Base-by-base conservation (phyloP, 2,113 vertebrate species). In the Centropus unirufus region DNA sequence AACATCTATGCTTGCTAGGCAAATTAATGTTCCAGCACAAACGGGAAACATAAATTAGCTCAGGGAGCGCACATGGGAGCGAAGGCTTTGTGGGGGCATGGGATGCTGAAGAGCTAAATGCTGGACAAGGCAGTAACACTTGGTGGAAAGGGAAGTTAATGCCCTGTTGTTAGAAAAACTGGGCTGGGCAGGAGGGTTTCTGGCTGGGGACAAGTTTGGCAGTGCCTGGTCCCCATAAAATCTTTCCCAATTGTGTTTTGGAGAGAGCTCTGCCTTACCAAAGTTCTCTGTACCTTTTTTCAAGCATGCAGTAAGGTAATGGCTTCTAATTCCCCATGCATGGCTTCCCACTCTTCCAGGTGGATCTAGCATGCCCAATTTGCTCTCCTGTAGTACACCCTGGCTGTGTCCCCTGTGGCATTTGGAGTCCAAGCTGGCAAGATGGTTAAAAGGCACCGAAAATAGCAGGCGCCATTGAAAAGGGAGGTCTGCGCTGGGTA, bases 391-490 rank as follows among this genome's bases (percentile, higher is more conserved):
- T 46, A 51, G 29, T 64, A 47, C n/a, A 59, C 5, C 70, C 59
- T 16, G 66, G 32, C 93, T 4, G 4, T 36, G 58, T 70, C 36
- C 39, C 39, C 73, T 4, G 8, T 5, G 44, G 51, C 1, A 3
- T 63, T 95, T 20, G 36, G 52, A 47, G 62, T 61, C 54, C 78
- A 46, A 94, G 72, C 69, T 59, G 79, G 22, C 6, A 55, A 74
- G 82, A 64, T 17, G 39, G 57, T 75, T 79, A 51, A 92, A 92
- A 92, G 46, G 52, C 64, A 58, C 64, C 26, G 14, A 87, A 58
- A 90, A 92, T 72, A 96, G 76, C 75, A 32, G 63, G 40, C 39
- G 20, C 76, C 72, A 36, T 27, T 90, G 86, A 92, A 87, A 96
- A 96, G 59, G 89, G 70, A 82, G 84, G 69, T 84, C 42, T 66